phyloP scores from a whole-genome alignment of 2,113 vertebrate species.

The Mesoclemmys tuberculata region DNA sequence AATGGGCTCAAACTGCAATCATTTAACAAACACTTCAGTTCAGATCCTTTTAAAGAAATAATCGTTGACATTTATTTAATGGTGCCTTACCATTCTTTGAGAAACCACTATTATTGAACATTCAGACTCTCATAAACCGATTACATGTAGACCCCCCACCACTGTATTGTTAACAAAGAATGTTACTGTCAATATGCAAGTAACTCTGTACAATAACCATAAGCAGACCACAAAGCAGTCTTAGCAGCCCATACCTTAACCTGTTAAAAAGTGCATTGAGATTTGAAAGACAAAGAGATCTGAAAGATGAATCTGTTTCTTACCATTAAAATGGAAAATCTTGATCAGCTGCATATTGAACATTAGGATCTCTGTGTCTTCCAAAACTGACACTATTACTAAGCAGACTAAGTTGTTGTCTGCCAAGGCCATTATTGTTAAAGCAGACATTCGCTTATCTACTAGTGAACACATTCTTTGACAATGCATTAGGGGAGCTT shows the following conservation, averaged over 20 bases:
- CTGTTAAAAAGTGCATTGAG: not conserved
- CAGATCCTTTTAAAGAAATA: not conserved
- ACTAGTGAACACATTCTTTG: not conserved
- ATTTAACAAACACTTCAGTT: not conserved
- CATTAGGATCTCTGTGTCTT: accelerated
- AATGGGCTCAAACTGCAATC: not conserved
- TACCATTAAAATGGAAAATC: not conserved
- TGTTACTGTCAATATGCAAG: not conserved
- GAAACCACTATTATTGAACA: not conserved
- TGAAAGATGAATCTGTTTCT: not conserved
- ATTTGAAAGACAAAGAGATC: not conserved
- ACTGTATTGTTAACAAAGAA: not conserved
- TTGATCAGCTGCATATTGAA: not conserved
- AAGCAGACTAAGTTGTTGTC: not conserved
- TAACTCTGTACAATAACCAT: not conserved
- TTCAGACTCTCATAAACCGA: not conserved
- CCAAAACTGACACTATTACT: not conserved
- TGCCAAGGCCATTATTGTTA: not conserved
- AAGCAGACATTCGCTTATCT: slow-evolving; percentile 7
- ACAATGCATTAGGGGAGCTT: not conserved
- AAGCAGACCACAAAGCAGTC: not conserved
- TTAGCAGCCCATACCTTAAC: not conserved
- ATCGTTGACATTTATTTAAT: not conserved
- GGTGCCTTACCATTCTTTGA: not conserved
- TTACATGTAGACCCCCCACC: accelerated